Base-by-base conservation (phyloP, 2,113 vertebrate species). In the Ifrita kowaldi region DNA sequence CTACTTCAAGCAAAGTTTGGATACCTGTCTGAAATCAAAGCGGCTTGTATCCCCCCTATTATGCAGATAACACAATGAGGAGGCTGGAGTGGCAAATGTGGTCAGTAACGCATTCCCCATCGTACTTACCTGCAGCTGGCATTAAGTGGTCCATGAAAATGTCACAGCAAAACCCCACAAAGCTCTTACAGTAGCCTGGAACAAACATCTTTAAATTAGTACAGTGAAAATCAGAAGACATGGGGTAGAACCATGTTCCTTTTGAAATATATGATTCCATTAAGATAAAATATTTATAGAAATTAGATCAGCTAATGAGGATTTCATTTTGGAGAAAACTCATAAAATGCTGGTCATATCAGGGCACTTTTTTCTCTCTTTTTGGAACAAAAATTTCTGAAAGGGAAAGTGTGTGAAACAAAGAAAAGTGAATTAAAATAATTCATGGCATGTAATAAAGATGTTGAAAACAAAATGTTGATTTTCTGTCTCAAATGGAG, bases 231-330 rank as follows among this genome's bases (percentile, higher is more conserved):
- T 79, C 37, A 76, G 57, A 94, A 68, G 57, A 23, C 28, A 13
- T 14, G 33, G 49, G 27, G n/a, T 30, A 71, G 46, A 76, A 33
- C 46, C 37, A 17, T 28, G 18, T 44, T 86, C 42, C 37, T 88
- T 85, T 94, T 77, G 82, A 79, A 95, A 80, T 80, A 46, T 4
- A 44, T 60, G 39, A 68, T 62, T 82, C 49, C 37, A 84, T 84
- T 86, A 94, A 76, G 67, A 87, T 60, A 89, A 92, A 95, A 87
- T 89, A 92, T 89, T 82, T 91, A 82, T 68, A 82, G 57, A 76
- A 79, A 91, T 69, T 53, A 69, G 37, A 75, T 37, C 35, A 59
- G 53, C 35, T 92, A 79, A 90, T 64, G 63, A 79, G 62, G 90
- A 73, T 79, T 85, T 76, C 0, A 0, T 46, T 87, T 91, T 62